These are phyloP conservation scores for Aporophyla nigra DNA, from an alignment of 2,888 invertebrate genomes.

Conservation along the genomic window DNA sequence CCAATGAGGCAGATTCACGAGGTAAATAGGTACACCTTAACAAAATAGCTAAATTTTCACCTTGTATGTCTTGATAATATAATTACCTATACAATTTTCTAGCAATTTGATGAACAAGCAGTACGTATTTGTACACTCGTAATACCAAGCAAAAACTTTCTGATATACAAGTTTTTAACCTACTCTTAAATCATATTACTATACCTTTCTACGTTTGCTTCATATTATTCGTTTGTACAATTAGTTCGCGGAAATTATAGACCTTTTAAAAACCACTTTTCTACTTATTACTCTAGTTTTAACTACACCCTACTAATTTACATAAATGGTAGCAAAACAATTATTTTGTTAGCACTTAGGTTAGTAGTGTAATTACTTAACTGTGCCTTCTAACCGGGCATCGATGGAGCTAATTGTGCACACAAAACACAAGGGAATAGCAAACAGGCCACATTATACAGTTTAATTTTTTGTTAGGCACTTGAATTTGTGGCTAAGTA, in stretches of 20 bases:
- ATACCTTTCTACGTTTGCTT: neutral
- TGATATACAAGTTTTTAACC: neutral
- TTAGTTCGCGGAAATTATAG: too few species aligned
- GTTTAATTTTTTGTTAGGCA: neutral
- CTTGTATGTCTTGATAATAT: neutral
- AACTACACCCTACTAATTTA: conserved; percentile 17
- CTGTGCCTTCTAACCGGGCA: conserved; percentile 40
- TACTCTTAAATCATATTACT: neutral
- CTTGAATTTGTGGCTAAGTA: neutral
- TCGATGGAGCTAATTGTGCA: conserved; percentile 56
- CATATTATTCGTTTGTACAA: neutral
- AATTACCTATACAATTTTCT: neutral
- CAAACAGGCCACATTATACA: conserved; percentile 26
- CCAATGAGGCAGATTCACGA: neutral
- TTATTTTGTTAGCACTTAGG: conserved; percentile 56
- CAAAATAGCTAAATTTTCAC: neutral
- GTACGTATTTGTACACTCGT: neutral
- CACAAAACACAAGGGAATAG: conserved; percentile 39
- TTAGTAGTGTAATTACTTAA: conserved; percentile 63
- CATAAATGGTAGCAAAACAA: conserved; percentile 49
- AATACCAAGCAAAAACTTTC: neutral
- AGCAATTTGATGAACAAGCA: neutral
- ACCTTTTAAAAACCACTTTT: neutral
- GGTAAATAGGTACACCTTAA: neutral
- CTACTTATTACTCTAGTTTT: conserved; percentile 1